These are phyloP conservation scores for Cryptoleucopteryx plumbea DNA, from an alignment of 2,113 vertebrate species.

Conservation along the genomic window DNA sequence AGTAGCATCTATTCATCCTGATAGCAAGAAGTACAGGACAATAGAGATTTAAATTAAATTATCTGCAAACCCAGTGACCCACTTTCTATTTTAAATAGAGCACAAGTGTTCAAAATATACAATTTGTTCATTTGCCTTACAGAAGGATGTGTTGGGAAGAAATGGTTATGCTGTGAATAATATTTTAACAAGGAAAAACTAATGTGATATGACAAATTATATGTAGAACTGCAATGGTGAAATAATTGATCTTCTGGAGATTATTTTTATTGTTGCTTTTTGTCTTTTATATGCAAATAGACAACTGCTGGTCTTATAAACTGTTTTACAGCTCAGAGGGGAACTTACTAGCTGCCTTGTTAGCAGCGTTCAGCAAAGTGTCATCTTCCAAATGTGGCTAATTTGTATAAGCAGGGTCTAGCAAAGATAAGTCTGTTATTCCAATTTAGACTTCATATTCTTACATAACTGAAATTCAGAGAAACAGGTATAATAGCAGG, in stretches of 20 bases:
- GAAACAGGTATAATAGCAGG: not conserved
- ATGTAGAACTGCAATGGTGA: not conserved
- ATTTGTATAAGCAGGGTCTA: not conserved
- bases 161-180: not conserved
- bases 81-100: constrained; percentile 4
- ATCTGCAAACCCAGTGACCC: constrained; percentile 27
- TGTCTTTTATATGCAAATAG: constrained; percentile 37
- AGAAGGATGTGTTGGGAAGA: not conserved
- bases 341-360: not conserved
- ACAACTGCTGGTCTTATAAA: not conserved
- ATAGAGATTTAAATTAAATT: not conserved
- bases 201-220: not conserved
- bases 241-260: not conserved
- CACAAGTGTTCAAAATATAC: not conserved
- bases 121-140: not conserved
- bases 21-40: not conserved
- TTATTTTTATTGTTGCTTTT: not conserved
- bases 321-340: not conserved
- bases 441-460: not conserved
- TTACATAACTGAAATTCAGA: not conserved
- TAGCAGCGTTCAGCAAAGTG: not conserved
- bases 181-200: not conserved
- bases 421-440: not conserved
- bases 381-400: not conserved
- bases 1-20: not conserved